These are phyloP conservation scores for Ladona fulva DNA, from an alignment of 1,140 invertebrate species.

Conservation along the genomic window DNA sequence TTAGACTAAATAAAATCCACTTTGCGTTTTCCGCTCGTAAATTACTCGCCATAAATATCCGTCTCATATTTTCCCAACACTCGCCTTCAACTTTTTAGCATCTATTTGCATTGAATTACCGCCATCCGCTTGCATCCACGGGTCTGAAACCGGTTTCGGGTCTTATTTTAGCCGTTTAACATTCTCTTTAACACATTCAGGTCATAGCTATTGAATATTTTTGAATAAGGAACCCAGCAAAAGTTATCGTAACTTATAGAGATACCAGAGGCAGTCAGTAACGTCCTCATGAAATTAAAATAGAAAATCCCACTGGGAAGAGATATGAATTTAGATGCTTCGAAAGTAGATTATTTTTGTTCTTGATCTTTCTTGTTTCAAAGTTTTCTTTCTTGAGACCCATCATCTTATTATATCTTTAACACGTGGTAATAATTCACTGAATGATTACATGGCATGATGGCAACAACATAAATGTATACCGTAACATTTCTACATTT, in stretches of 20 bases:
- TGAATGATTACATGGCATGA: too few relatives aligned
- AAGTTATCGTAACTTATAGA: neutral
- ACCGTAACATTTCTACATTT: too few relatives aligned
- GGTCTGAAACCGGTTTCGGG: neutral
- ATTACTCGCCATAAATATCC: constrained; percentile 5
- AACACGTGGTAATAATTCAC: too few relatives aligned
- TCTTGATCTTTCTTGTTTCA: too few relatives aligned
- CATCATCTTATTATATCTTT: too few relatives aligned
- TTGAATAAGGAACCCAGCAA: neutral
- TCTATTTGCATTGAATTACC: constrained; percentile 10
- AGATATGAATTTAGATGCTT: too few relatives aligned
- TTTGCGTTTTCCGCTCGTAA: neutral
- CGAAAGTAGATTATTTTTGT: too few relatives aligned
- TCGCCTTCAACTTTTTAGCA: constrained; percentile 1
- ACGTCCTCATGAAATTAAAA: neutral
- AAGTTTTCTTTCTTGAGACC: too few relatives aligned
- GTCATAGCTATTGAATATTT: constrained; percentile 7
- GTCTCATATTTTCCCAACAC: neutral
- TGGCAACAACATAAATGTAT: too few relatives aligned
- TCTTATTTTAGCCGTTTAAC: neutral
- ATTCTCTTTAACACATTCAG: neutral
- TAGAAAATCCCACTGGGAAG: neutral
- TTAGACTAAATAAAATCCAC: neutral
- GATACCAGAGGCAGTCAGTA: neutral
- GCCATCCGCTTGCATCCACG: neutral